Base-by-base conservation (phyloP, 2,888 invertebrate species). In the Phania funesta region DNA sequence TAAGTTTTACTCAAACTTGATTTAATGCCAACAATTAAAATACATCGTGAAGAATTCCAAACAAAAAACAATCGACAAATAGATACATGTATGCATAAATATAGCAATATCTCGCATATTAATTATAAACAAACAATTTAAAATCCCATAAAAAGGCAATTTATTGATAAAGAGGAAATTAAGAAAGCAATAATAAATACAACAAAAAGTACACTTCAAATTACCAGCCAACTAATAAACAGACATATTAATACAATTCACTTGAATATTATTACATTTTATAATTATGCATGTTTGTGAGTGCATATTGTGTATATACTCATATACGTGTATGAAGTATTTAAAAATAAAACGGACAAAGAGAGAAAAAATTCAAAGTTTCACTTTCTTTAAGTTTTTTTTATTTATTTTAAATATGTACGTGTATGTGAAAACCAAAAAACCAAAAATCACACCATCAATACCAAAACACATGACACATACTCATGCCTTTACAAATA, bases 41-140 rank as follows among this genome's bases (percentile, higher is more conserved):
- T 7, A 35, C 11, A 20, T 18, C 9, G 1, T 11, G 32, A 35
- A 1, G 32, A 29, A 22, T 24, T 3, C 32, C n/a, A 26, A 52
- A 74, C 32, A 32, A 38, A 13, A 20, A 73, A 38, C 11, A 29
- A 60, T 29, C 6, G 0, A 5, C 16, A 35, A 35, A 35, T 52
- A 13, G 68, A 29, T 74, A 74, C 74, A 74, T 46, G 46, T n/a
- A n/a, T n/a, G n/a, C n/a, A n/a, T n/a, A n/a, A n/a, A n/a, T n/a
- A n/a, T n/a, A n/a, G n/a, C n/a, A n/a, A n/a, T n/a, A n/a, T 80
- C 80, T 70, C 75, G 80, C 24, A 54, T 70, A 65, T 80, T 80
- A 70, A 79, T 64, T 56, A 48, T 11, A 54, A 18, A 41, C 3
- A 24, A 38, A 20, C 11, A 24, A 22, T 44, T 64, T 2, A 32